These are phyloP conservation scores for Pseudomyrmex concolor DNA, from an alignment of 1,140 invertebrate genomes.

Conservation along the genomic window DNA sequence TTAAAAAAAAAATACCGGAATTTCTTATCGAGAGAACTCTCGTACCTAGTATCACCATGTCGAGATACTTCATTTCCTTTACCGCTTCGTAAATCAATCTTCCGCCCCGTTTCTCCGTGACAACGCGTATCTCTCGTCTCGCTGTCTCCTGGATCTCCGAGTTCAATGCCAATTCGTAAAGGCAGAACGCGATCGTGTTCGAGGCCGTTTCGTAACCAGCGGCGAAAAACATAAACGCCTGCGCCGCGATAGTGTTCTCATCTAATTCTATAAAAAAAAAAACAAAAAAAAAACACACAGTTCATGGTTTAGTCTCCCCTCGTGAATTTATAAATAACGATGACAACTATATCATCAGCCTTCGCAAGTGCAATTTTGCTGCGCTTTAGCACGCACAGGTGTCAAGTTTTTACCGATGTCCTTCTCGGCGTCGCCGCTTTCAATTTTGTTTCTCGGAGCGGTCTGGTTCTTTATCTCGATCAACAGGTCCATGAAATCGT, in stretches of 20 bases:
- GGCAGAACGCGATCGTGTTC: conserved; percentile 87
- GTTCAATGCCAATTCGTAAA: conserved; percentile 89
- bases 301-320: no score
- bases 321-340: no score
- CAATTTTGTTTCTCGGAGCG: conserved; percentile 80
- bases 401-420: conserved; percentile 73
- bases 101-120: conserved; percentile 81
- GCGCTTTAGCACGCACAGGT: background rate
- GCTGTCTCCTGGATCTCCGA: conserved; percentile 88
- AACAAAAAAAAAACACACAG: no score
- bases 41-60: conserved; percentile 86
- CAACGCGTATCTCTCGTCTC: conserved; percentile 87
- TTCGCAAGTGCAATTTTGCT: conserved; percentile 17
- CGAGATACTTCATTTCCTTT: conserved; percentile 87
- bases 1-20: no score
- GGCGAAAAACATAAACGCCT: conserved; percentile 89
- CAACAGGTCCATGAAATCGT: conserved; percentile 87
- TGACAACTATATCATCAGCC: no score
- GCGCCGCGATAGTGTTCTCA: conserved; percentile 87
- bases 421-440: conserved; percentile 64
- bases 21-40: background rate
- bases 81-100: conserved; percentile 87
- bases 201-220: conserved; percentile 93
- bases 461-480: conserved; percentile 86
- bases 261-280: conserved; percentile 82